These are phyloP conservation scores for Alectoris magna DNA, from an alignment of 2,797 vertebrate genomes.

Conservation along the genomic window DNA sequence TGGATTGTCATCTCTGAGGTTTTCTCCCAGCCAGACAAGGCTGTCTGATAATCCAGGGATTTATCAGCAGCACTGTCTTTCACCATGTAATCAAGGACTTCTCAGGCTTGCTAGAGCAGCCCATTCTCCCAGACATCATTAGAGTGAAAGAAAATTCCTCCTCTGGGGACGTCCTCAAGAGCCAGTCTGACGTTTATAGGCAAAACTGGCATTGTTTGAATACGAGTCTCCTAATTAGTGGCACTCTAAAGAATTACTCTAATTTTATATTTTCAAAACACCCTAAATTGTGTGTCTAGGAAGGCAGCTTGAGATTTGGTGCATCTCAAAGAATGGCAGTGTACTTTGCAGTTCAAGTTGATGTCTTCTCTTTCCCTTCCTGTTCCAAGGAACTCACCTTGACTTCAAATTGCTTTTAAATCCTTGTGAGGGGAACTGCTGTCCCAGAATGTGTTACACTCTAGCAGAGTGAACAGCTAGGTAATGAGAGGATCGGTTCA, in stretches of 20 bases:
- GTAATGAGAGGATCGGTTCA: not conserved
- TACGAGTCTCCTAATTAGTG: not conserved
- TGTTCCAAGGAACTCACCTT: not conserved
- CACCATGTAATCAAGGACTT: not conserved
- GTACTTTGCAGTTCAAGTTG: not conserved
- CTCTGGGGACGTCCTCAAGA: conserved; percentile 17
- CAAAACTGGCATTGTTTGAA: not conserved
- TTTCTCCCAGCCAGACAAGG: not conserved
- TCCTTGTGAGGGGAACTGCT: not conserved
- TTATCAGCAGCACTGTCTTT: not conserved
- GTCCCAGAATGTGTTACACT: conserved; percentile 2
- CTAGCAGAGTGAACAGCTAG: not conserved
- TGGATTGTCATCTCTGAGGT: not conserved
- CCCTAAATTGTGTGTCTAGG: not conserved
- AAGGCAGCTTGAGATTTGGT: not conserved
- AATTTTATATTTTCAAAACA: not conserved
- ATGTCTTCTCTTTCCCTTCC: conserved; percentile 11
- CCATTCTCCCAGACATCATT: not conserved
- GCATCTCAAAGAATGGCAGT: not conserved
- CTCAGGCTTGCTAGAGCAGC: not conserved
- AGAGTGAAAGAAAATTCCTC: not conserved
- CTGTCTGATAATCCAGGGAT: conserved; percentile 22
- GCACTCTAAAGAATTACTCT: not conserved
- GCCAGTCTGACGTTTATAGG: not conserved
- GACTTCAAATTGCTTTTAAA: conserved; percentile 28